Conservation (phyloP, 2,888 invertebrate species). For the Congeria kusceri region DNA sequence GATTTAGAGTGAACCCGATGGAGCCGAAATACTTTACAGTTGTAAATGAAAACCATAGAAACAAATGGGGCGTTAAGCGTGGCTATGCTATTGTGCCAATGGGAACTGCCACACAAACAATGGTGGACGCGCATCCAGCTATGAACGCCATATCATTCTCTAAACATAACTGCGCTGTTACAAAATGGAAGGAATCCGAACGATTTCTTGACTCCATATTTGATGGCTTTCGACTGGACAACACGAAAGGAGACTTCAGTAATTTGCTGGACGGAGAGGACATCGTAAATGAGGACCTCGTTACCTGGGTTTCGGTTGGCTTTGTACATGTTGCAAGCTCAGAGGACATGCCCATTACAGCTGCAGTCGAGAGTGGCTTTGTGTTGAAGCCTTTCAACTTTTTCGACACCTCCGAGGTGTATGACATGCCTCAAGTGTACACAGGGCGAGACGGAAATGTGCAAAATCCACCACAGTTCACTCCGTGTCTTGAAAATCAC, state of each 20-base stretch:
- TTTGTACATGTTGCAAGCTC: constrained; percentile 42
- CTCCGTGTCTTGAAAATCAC: background rate
- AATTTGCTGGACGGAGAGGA: constrained; percentile 31
- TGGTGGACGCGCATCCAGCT: constrained; percentile 53
- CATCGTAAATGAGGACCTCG: constrained; percentile 39
- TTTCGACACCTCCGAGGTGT: constrained; percentile 37
- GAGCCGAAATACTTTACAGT: constrained; percentile 65
- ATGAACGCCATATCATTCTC: constrained; percentile 68
- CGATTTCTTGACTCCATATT: constrained; percentile 46
- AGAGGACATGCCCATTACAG: constrained; percentile 50
- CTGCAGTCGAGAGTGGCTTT: constrained; percentile 28
- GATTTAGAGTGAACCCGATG: constrained; percentile 45
- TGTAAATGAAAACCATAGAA: constrained; percentile 65
- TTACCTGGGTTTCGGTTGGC: constrained; percentile 46
- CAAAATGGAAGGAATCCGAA: constrained; percentile 70
- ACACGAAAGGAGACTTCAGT: constrained; percentile 32
- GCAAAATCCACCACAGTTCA: background rate
- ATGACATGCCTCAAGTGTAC: constrained; percentile 37
- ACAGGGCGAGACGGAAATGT: constrained; percentile 7
- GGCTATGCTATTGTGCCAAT: constrained; percentile 64
- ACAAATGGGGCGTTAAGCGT: constrained; percentile 62
- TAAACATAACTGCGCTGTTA: constrained; percentile 69
- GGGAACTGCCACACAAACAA: constrained; percentile 32
- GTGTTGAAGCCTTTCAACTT: constrained; percentile 47
- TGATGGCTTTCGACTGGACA: constrained; percentile 30